Percentiles rank a stretch among this genome's conserved stretches.
Evolutionary conservation across 2,888 invertebrate species (phyloP).

Genomic region (Drymonia ruficornis): DNA sequence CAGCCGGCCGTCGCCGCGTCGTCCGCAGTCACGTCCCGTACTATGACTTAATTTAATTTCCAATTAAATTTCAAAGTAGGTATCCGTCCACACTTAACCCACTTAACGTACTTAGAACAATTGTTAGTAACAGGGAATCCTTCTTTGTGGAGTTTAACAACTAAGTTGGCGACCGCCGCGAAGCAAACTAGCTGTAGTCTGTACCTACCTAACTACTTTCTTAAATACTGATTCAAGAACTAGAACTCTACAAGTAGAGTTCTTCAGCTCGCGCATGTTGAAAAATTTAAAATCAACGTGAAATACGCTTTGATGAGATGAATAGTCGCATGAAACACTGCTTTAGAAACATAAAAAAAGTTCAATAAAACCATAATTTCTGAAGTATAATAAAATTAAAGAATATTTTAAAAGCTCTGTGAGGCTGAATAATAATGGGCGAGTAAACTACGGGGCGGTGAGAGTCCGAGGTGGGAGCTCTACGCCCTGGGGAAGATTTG

Average conservation of each 20-base stretch:
- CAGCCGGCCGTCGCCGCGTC: not conserved
- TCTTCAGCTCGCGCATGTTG: not conserved
- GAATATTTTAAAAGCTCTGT: slow-evolving; percentile 57
- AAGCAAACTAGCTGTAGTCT: slow-evolving; percentile 18
- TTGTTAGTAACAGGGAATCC: slow-evolving; percentile 44
- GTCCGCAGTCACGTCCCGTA: slow-evolving; percentile 20
- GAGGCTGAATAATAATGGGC: slow-evolving; percentile 52
- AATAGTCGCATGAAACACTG: not conserved
- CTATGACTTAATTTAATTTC: slow-evolving; percentile 19
- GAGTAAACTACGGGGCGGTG: slow-evolving; percentile 18
- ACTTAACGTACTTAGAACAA: slow-evolving; percentile 40
- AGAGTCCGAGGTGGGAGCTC: slow-evolving; percentile 35
- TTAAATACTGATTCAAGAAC: not conserved
- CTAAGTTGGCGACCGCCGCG: slow-evolving; percentile 38
- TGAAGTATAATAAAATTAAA: slow-evolving; percentile 51
- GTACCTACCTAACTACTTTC: not conserved
- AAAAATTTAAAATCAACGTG: not conserved
- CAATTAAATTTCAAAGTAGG: slow-evolving; percentile 28
- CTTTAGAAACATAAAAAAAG: not conserved
- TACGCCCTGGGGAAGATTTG: slow-evolving; percentile 50
- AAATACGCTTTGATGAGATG: not conserved
- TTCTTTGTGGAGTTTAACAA: slow-evolving; percentile 49
- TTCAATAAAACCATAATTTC: slow-evolving; percentile 13
- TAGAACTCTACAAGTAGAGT: not conserved
- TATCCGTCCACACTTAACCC: slow-evolving; percentile 31